Evolutionary conservation across 2,113 vertebrate species (phyloP).

Genomic region (Hystrix brachyura): DNA sequence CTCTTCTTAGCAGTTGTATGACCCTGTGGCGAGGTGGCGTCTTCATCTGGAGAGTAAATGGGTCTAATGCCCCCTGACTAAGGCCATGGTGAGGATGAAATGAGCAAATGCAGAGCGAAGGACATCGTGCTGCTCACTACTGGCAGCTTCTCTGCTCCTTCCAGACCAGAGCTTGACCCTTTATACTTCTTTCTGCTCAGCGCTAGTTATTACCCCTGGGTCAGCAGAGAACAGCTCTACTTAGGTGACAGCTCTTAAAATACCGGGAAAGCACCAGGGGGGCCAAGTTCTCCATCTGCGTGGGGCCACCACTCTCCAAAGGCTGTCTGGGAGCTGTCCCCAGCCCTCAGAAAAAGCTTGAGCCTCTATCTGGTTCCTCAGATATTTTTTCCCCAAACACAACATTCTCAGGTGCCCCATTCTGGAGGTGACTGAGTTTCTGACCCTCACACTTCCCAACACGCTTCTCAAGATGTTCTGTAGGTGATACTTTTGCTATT

Average conservation of each 20-base stretch:
- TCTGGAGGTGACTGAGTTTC: not conserved
- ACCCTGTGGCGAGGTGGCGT: not conserved
- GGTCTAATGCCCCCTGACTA: not conserved
- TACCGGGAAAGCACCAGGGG: not conserved
- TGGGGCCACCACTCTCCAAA: not conserved
- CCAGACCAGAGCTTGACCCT: not conserved
- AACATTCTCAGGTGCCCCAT: not conserved
- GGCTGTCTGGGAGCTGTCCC: not conserved
- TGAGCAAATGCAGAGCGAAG: not conserved
- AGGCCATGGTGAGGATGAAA: not conserved
- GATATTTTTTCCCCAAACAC: rapidly evolving
- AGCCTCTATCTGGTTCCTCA: not conserved
- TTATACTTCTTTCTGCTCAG: not conserved
- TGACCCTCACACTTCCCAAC: not conserved
- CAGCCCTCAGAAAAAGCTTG: not conserved
- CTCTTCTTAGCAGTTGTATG: not conserved
- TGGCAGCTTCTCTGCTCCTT: not conserved
- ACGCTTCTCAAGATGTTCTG: not conserved
- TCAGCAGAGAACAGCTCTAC: not conserved
- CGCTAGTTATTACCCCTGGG: not conserved
- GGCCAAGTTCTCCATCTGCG: not conserved
- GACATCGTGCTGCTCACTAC: rapidly evolving
- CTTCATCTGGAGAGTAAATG: not conserved
- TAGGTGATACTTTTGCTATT: rapidly evolving
- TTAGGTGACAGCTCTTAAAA: not conserved